phyloP scores from a whole-genome alignment of 2,113 vertebrate species.

The Daubentonia madagascariensis region DNA sequence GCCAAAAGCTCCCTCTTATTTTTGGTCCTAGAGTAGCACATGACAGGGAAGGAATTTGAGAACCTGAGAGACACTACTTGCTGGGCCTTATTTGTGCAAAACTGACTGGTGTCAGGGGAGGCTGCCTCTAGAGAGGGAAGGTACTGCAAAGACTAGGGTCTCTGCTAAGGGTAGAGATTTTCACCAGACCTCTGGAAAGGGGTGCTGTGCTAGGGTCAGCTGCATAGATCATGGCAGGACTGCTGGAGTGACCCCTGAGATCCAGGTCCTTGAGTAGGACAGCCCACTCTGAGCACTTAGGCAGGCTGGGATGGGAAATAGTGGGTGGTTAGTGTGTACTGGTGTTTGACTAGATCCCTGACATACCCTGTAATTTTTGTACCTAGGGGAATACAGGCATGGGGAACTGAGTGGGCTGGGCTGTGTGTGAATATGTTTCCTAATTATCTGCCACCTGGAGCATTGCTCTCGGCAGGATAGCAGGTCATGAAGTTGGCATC shows the following conservation, averaged over 20 bases:
- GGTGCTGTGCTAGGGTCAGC: not conserved
- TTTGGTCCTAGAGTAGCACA: not conserved
- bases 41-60: not conserved
- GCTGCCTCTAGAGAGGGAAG: too few species aligned
- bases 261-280: not conserved
- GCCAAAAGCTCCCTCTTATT: not conserved
- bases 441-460: not conserved
- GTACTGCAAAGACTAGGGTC: not conserved
- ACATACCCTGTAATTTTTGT: not conserved
- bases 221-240: not conserved
- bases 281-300: not conserved
- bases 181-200: not conserved
- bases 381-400: not conserved
- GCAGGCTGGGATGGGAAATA: not conserved
- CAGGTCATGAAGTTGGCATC: not conserved
- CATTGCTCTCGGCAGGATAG: too few species aligned
- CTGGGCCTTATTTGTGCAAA: not conserved
- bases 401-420: too few species aligned
- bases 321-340: accelerated
- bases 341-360: too few species aligned
- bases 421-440: not conserved
- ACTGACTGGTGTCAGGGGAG: not conserved
- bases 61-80: not conserved
- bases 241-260: not conserved
- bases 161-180: not conserved